These are phyloP conservation scores for Campopleginae sp. DNA, from an alignment of 2,888 invertebrate genomes.

Conservation along the genomic window DNA sequence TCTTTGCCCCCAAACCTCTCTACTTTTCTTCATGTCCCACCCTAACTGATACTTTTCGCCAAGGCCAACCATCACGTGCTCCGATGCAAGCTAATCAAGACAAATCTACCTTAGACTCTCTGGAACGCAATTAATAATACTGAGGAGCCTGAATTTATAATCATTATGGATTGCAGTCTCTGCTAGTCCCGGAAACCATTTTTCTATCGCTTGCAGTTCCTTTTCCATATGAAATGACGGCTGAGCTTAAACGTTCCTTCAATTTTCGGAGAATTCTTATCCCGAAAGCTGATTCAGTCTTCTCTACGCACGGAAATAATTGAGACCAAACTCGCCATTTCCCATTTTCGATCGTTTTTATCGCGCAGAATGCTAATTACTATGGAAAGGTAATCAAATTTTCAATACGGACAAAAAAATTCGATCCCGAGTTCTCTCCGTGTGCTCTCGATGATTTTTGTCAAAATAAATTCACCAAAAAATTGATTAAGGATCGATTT, in stretches of 20 bases:
- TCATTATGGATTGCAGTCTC: neutral
- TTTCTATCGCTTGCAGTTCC: neutral
- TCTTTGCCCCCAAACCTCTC: neutral
- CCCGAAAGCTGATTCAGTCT: too few relatives aligned
- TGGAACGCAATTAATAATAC: conserved; percentile 13
- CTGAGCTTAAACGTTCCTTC: neutral
- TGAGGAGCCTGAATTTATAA: conserved; percentile 11
- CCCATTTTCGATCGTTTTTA: too few relatives aligned
- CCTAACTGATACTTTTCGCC: neutral
- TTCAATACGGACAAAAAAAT: too few relatives aligned
- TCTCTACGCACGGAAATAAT: too few relatives aligned
- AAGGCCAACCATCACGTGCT: conserved; percentile 25
- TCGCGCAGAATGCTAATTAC: too few relatives aligned
- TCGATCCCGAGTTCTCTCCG: too few relatives aligned
- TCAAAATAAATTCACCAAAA: too few relatives aligned
- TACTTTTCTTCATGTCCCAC: neutral
- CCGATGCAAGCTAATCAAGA: conserved; percentile 24
- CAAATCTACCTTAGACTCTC: conserved; percentile 1
- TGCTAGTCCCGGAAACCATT: neutral
- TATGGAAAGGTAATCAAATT: too few relatives aligned
- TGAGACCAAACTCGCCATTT: too few relatives aligned
- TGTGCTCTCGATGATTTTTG: too few relatives aligned
- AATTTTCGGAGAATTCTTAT: neutral
- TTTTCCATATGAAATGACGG: neutral
- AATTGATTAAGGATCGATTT: too few relatives aligned